Evolutionary conservation across 2,797 vertebrate species (phyloP), one percentile per base, ranked within the genome.

Genomic region (Sylvia borin): DNA sequence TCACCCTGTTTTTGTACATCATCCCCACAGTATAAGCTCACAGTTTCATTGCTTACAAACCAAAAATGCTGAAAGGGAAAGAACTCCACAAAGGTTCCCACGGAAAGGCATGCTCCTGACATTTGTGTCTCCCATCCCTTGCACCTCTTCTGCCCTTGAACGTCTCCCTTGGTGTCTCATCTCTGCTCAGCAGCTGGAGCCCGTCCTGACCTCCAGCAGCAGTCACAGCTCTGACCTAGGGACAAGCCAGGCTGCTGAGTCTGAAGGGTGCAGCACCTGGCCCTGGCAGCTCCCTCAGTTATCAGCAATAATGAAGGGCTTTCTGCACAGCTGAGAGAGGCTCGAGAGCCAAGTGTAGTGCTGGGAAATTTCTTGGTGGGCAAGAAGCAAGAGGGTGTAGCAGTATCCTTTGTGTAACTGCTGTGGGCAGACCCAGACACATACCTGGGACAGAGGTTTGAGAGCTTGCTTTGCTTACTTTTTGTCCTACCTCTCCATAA

Each of bases 391-490:
- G 55, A 74, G 31, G 55, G 20, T 36, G 54, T 5, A 25, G 61
- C 34, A 38, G 31, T 25, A 7, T 62, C 60, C 45, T 58, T 0
- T 0, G 0, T 9, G 25, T 54, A 40, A 13, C 47, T 57, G 60
- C 26, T 71, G 7, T 3, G 79, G 70, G 84, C 31, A 21, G 29
- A 65, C 4, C 26, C 47, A 53, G 48, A 57, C 31, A 50, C 48
- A 22, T 11, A 53, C 17, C 42, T 12, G 38, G 40, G 79, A 83
- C 50, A 60, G 15, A 27, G 13, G 18, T 13, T 16, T 32, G 54
- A 75, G 62, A 76, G 13, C 2, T 51, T 64, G 31, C 26, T 26
- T 42, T n/a, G 4, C 1, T 11, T 50, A 0, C 26, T 51, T 71
- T 83, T 43, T 50, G n/a, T 74, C 48, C 50, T 31, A 3, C 20